Conservation (phyloP, 2,113 vertebrate species). For the chimpanzee (Pan troglodytes) region NHGRI_mPanTro3-v2.1_pri NC_072421.2:73172001-73172500, state of each 20-base stretch:
- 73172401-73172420: not conserved
- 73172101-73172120: not conserved
- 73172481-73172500: not conserved
- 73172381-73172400: not conserved
- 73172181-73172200: not conserved
- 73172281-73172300: not conserved
- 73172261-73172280: conserved; percentile 4
- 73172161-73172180: not conserved
- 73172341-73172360: not conserved
- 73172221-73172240: not conserved
- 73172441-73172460: not conserved
- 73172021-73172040: conserved; percentile 11
- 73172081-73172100: conserved; percentile 1
- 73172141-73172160: not conserved
- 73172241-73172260: not conserved
- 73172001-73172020: not conserved
- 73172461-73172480: not conserved
- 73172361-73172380: not conserved
- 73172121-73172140: not conserved
- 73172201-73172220: conserved; percentile 22
- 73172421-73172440: conserved; percentile 7
- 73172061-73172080: not conserved
- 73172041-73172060: conserved; percentile 18
- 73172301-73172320: not conserved
- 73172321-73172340: not conserved